Evolutionary conservation across 2,113 vertebrate genomes (phyloP).

Genomic region (Leucoraja erinaceus): DNA sequence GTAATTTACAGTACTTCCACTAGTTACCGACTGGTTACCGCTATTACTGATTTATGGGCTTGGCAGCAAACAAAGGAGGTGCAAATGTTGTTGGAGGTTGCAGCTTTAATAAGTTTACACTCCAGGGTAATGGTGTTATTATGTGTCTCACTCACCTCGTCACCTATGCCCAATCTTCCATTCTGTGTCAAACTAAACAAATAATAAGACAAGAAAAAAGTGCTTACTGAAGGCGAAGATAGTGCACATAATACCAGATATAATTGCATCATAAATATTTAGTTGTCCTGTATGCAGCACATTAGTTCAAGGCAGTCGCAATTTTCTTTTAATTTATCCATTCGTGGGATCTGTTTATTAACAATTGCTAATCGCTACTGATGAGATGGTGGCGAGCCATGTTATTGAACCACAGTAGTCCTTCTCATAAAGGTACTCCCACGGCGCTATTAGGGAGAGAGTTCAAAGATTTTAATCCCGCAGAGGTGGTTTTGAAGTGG

Average conservation of each 20-base stretch:
- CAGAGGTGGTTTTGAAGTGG: no score
- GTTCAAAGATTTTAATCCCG: no score
- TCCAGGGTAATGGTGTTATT: neutral
- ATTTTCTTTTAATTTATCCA: neutral
- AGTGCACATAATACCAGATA: neutral
- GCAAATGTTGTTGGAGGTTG: neutral
- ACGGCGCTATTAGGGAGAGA: neutral
- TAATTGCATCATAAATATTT: neutral
- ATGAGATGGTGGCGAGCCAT: neutral
- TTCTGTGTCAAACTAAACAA: neutral
- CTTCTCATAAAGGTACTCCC: neutral
- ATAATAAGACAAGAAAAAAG: neutral
- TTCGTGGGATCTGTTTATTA: neutral
- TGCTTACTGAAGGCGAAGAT: neutral
- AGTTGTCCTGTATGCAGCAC: neutral
- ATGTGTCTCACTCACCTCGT: neutral
- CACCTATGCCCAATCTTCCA: neutral
- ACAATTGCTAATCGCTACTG: no score
- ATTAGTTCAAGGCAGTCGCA: neutral
- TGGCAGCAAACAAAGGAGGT: neutral
- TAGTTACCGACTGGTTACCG: neutral
- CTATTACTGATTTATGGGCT: neutral
- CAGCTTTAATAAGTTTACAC: neutral
- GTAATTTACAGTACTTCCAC: neutral
- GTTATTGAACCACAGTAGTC: neutral